Base-by-base conservation (phyloP, 2,797 vertebrate species). In the Podargus strigoides region DNA sequence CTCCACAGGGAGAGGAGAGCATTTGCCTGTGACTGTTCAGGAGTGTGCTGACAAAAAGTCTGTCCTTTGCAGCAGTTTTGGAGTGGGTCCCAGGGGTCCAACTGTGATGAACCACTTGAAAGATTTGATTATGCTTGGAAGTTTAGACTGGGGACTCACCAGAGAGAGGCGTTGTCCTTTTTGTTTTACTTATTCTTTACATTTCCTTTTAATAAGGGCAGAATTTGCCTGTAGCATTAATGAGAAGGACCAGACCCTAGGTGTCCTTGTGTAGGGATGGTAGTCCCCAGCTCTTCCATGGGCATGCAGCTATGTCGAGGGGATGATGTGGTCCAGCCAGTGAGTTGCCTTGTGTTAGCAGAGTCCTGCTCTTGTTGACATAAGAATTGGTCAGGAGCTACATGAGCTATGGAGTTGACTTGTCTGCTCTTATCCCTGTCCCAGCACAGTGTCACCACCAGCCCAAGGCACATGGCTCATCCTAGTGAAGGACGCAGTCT, bases 261-360 rank as follows among this genome's bases (percentile, higher is more conserved):
- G 24, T 0, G 3, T 55, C 8, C 13, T 52, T 3, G 1, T 24
- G 14, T 47, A 30, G 2, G 3, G 30, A 12, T 55, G 58, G 17
- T 6, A 30, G 42, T 39, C 18, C 36, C 55, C 59, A 79, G 0
- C 21, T 78, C 49, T 56, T 9, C 7, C 55, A 13, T n/a, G 60
- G 32, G 12, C 9, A 6, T 34, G 34, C 28, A 87, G 62, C 44
- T 68, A 15, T 0, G 0, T 63, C 1, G 2, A 55, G 10, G 32
- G 5, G 16, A 13, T 79, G 62, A 26, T 50, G n/a, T 64, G 52
- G 36, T 50, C 46, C 34, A 86, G 32, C 47, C 69, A 56, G 59
- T 17, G 32, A 62, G 10, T 39, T 44, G 58, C 32, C 24, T 34
- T 64, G 27, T 63, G 60, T 46, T 53, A 28, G 23, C 67, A 39